These are phyloP conservation scores for Carlito syrichta DNA, from an alignment of 2,113 vertebrate species.

Conservation along the genomic window DNA sequence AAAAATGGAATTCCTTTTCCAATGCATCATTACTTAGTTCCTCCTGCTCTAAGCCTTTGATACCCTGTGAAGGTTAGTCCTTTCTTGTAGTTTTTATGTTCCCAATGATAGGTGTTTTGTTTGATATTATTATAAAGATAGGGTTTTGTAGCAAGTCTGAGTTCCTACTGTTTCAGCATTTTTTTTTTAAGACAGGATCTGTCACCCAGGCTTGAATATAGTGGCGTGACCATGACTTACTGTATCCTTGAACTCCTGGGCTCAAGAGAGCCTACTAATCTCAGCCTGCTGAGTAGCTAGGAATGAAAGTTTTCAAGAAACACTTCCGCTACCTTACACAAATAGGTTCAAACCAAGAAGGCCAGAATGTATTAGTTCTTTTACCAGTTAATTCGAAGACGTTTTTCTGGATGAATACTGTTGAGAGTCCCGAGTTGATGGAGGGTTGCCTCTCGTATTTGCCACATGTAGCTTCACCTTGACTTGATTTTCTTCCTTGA, in stretches of 20 bases:
- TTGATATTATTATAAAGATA: neutral
- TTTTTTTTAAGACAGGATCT: too few relatives aligned
- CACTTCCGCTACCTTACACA: neutral
- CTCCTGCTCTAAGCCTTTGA: neutral
- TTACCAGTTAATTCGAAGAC: neutral
- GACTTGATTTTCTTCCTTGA: neutral
- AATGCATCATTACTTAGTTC: neutral
- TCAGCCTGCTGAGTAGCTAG: too few relatives aligned
- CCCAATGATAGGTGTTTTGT: neutral
- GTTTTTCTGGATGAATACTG: neutral
- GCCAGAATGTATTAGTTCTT: neutral
- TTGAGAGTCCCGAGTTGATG: neutral
- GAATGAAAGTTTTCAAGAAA: constrained; percentile 6
- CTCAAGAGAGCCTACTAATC: too few relatives aligned
- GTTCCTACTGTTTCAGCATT: neutral
- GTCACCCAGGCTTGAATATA: too few relatives aligned
- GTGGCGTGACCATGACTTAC: too few relatives aligned
- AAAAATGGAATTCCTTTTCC: neutral
- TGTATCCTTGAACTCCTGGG: too few relatives aligned
- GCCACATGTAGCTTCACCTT: neutral
- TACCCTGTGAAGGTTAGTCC: neutral
- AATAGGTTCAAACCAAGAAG: neutral
- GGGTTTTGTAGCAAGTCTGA: neutral
- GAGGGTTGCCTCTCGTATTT: neutral
- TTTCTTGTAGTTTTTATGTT: neutral